Base-by-base conservation (phyloP, 2,888 invertebrate species). In the Lucinisca nassula region DNA sequence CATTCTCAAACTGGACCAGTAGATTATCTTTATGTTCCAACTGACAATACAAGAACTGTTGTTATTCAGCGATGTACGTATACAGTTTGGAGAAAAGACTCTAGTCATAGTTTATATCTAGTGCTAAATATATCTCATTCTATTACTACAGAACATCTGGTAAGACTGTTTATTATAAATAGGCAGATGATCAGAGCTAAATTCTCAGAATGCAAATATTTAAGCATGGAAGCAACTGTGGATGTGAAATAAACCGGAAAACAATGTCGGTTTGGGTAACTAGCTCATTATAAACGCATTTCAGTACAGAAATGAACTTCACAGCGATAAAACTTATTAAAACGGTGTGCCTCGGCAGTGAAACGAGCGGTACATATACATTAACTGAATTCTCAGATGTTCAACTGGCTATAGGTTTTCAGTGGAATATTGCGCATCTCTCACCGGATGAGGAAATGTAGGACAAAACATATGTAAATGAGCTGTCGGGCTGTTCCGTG, bases 101-200 rank as follows among this genome's bases (percentile, higher is more conserved):
- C 89, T 89, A 89, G 89, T 89, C 89, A 89, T 79, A 86, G 84
- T 86, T 84, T 89, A 89, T 86, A 89, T 83, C 85, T 76, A 86
- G 89, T 89, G 84, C 89, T 89, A 89, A 86, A 89, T 84, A 86
- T 84, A 86, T 89, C 84, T 84, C 77, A 82, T 78, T 89, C 86
- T 86, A 89, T 89, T 86, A 84, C 75, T 40, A 40, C 49, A n/a
- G 55, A 27, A 86, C 86, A 86, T 86, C 86, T 86, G 86, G 86
- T 79, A 84, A 89, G 76, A 49, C 79, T 82, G 84, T 82, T 82
- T 89, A 82, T 84, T 89, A 86, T 89, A 84, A 80, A 86, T 89
- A 86, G 81, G 72, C 74, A 86, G 81, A 72, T 73, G 73, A 79
- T 84, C 79, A 74, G 38, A 76, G 83, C 79, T 74, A 55, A 81